Evolutionary conservation across 2,113 vertebrate genomes (phyloP), one percentile per base, ranked within the genome.

Genomic region (Recurvirostra avosetta): DNA sequence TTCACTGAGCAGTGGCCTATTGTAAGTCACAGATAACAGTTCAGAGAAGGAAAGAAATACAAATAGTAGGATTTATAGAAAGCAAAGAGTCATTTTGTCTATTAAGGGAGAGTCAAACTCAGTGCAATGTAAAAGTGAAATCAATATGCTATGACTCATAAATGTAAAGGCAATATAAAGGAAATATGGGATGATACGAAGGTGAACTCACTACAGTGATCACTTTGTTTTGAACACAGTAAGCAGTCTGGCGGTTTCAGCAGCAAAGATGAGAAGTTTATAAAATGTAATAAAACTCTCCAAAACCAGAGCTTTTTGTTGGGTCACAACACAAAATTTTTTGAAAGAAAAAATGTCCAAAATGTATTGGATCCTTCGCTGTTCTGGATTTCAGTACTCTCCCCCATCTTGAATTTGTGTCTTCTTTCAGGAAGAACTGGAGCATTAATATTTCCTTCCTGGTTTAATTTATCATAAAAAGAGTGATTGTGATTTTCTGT

Each of bases 31-130:
- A 94, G 59, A 77, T 76, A 73, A 89, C 55, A 89, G 65, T 81
- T 78, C 50, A 63, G 79, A 73, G 41, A 87, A 90, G 66, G 62
- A 86, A 83, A 96, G 73, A 72, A 91, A 86, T 58, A 77, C 72
- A 90, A 89, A 87, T 72, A 78, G 41, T 75, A 77, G 88, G 85
- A 77, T 89, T 87, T 94, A 58, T 65, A 92, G 76, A 86, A 88
- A 84, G 81, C 80, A 97, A 95, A 92, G 72, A 86, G 81, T 88
- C 9, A 72, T 93, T 97, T 92, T 92, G 70, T 63, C 94, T 94
- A 72, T 93, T 92, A 96, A 93, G 34, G 55, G 49, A 93, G 43
- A 88, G 71, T 88, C 75, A 72, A 66, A n/a, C 50, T 59, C 82
- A 17, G 58, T 80, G 61, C 83, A 83, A n/a, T 45, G 26, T 82